A percentile compares a stretch with the other conserved stretches of the same genome.
phyloP scores from a whole-genome alignment of 2,797 vertebrate genomes.

The Psittacula echo region DNA sequence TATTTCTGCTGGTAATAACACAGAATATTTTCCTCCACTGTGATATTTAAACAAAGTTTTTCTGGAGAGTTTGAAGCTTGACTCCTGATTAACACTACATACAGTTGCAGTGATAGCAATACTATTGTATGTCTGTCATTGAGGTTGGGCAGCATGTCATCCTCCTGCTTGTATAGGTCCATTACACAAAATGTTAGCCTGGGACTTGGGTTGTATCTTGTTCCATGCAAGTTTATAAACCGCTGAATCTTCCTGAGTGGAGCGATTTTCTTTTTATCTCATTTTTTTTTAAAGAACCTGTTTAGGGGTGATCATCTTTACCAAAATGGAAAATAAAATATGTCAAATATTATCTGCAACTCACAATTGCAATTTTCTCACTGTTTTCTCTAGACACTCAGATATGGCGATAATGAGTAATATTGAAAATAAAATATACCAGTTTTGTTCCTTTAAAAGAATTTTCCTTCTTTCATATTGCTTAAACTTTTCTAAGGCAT shows the following conservation, averaged over 20 bases:
- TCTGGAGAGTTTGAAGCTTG: background rate
- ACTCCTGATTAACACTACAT: background rate
- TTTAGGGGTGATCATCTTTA: background rate
- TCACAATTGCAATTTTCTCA: background rate
- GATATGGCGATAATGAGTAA: background rate
- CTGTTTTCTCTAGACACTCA: background rate
- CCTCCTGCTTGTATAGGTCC: background rate
- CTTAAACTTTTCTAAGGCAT: background rate
- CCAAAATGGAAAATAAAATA: background rate
- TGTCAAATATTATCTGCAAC: background rate
- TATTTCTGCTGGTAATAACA: background rate
- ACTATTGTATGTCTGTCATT: background rate
- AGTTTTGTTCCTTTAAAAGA: background rate
- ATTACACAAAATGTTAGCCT: background rate
- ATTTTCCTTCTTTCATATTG: background rate
- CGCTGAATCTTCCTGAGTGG: background rate
- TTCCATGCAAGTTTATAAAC: background rate
- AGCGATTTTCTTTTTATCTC: background rate
- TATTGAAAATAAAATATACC: background rate
- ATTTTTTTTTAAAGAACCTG: background rate
- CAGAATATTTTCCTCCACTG: background rate
- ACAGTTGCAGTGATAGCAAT: background rate
- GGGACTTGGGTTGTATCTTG: background rate
- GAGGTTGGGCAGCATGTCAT: background rate
- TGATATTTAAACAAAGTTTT: background rate